Evolutionary conservation across 92 coral and sea anemone species (phyloP), one percentile per base, ranked within the genome.

Genomic region (Parazoanthus swiftii): DNA sequence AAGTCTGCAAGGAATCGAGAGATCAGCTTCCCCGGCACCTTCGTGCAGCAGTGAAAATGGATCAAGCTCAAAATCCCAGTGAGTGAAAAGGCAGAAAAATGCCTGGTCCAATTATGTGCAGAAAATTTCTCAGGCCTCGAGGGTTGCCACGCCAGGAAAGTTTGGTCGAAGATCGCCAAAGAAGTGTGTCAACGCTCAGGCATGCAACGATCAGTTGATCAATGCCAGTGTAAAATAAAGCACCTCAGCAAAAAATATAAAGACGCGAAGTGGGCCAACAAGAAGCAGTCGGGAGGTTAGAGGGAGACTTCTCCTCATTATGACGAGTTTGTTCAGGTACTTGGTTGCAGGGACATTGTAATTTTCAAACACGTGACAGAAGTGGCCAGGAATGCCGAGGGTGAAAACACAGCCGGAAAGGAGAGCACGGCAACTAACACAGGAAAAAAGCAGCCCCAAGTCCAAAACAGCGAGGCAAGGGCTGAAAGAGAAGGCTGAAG

Each of bases 311-410:
- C 81, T 35, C 72, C 84, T 10, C 56, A 33, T 54, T 80, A 80
- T 29, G 72, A 88, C 83, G 85, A 63, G 90, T 81, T 79, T 39
- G 79, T 79, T 23, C 74, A 87, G 77, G 83, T 51, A 39, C 86
- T 72, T 80, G 76, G 81, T 66, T 88, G 90, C 81, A 83, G 50
- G 66, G 90, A 81, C 87, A 58, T 88, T 33, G 90, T 48, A 73
- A 88, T 86, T 67, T 88, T 88, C 77, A 56, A 88, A 77, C 86
- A 88, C 58, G 81, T 88, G 85, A 85, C 86, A 56, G 81, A 88
- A 73, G 90, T 76, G 86, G 90, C 33, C 33, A 0, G 86, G 50
- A 72, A 77, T 77, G 33, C 33, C 33, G 85, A 85, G 74, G 86
- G 90, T 79, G 81, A 88, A 50, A 81, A 85, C 85, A 79, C 81